phyloP scores from a whole-genome alignment of 2,113 vertebrate species.

The Laterallus jamaicensis region DNA sequence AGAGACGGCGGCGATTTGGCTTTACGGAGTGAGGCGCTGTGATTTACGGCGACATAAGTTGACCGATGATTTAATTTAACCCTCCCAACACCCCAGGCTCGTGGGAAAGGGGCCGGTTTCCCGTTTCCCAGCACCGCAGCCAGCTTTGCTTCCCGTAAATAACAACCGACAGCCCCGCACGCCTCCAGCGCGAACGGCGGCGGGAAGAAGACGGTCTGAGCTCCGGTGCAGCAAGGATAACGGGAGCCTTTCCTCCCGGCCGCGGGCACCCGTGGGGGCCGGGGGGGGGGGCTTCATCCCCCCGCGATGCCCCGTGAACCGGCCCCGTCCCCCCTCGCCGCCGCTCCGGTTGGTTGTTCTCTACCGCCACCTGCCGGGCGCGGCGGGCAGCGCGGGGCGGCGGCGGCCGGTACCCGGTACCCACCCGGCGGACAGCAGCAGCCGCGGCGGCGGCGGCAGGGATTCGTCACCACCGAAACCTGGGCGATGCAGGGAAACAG shows the following conservation, averaged over 20 bases:
- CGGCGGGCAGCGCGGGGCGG: not conserved
- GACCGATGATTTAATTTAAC: not conserved
- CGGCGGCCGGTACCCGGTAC: not conserved
- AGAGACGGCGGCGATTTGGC: not conserved
- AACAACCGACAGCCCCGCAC: too few relatives aligned
- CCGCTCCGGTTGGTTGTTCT: not conserved
- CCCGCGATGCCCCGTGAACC: not conserved
- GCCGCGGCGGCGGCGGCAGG: not conserved
- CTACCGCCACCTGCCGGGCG: constrained; percentile 69
- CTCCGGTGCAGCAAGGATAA: too few relatives aligned
- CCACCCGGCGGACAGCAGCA: not conserved
- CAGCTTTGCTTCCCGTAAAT: rapidly evolving
- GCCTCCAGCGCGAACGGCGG: not conserved
- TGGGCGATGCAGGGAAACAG: not conserved
- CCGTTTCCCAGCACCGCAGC: too few relatives aligned
- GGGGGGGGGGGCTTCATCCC: too few relatives aligned
- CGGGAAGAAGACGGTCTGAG: not conserved
- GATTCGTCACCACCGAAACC: rapidly evolving
- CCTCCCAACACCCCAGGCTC: not conserved
- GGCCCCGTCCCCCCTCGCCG: not conserved
- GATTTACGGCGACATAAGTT: not conserved
- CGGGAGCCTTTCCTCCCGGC: not conserved
- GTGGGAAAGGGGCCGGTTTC: rapidly evolving
- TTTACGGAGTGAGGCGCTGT: not conserved
- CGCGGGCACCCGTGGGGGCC: too few relatives aligned